A percentile compares a stretch with the other conserved stretches of the same genome.
Conservation (phyloP, 1,140 invertebrate species). For the Anastrepha obliqua region DNA sequence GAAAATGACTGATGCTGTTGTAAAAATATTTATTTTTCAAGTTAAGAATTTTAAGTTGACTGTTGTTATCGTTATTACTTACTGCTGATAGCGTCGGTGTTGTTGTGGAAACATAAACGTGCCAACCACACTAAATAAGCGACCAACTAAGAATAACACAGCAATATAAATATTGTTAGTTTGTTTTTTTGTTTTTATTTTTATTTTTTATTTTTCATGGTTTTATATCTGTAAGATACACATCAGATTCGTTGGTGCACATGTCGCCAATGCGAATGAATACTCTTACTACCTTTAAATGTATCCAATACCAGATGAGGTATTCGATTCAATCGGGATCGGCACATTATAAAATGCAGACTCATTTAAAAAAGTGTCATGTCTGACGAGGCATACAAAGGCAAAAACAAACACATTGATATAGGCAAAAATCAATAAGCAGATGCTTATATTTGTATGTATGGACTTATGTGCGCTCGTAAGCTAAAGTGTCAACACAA, state of each 20-base stretch:
- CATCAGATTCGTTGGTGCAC: not conserved
- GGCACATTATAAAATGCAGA: slow-evolving; percentile 37
- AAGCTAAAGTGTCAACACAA: not conserved
- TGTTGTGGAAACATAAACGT: slow-evolving; percentile 19
- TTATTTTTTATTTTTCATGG: not conserved
- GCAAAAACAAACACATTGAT: not conserved
- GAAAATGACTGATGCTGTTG: slow-evolving; percentile 67
- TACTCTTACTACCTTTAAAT: not conserved
- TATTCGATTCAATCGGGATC: not conserved
- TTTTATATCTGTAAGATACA: slow-evolving; percentile 9
- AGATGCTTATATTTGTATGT: not conserved
- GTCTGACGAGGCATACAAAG: not conserved
- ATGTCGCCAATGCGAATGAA: slow-evolving; percentile 22
- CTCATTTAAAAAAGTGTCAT: slow-evolving; percentile 31
- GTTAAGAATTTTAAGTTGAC: slow-evolving; percentile 74
- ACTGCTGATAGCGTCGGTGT: not conserved
- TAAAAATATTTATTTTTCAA: slow-evolving; percentile 75
- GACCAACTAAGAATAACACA: slow-evolving; percentile 58
- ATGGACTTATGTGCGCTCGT: not conserved
- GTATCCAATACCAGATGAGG: not conserved
- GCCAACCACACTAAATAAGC: slow-evolving; percentile 29
- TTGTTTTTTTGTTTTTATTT: not conserved
- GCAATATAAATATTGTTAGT: slow-evolving; percentile 63
- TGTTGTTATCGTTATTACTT: slow-evolving; percentile 59
- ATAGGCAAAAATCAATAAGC: not conserved